phyloP scores from a whole-genome alignment of 1,140 invertebrate genomes.

The Limonius californicus region DNA sequence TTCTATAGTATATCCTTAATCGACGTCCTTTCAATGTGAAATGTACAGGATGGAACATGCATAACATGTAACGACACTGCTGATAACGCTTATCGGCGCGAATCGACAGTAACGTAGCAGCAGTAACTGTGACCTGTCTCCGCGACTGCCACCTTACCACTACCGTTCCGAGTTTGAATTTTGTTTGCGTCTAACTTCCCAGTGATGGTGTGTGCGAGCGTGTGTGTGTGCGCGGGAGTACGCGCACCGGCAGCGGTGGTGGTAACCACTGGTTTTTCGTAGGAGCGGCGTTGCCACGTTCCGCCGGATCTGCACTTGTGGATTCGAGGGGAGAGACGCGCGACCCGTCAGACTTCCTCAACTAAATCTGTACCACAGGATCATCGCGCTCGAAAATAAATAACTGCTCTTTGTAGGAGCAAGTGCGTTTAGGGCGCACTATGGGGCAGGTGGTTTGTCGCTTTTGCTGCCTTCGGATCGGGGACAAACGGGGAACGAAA shows the following conservation, averaged over 20 bases:
- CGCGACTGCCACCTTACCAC: constrained; percentile 43
- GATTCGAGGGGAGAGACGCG: constrained; percentile 16
- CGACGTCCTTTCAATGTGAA: not conserved
- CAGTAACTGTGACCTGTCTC: constrained; percentile 43
- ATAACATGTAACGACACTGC: not conserved
- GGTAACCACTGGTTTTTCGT: constrained; percentile 15
- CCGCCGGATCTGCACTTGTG: constrained; percentile 38
- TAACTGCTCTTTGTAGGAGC: constrained; percentile 12
- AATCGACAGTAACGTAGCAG: constrained; percentile 22
- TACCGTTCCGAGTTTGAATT: constrained; percentile 35
- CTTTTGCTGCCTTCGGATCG: no score
- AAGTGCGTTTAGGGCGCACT: not conserved
- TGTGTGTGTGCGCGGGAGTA: no score
- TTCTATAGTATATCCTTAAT: not conserved
- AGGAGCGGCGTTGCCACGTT: constrained; percentile 30
- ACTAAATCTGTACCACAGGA: constrained; percentile 10
- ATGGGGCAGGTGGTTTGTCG: constrained; percentile 14
- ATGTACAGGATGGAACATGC: not conserved
- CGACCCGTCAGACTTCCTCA: constrained; percentile 3
- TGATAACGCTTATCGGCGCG: not conserved
- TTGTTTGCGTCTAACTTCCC: constrained; percentile 27
- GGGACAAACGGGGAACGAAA: not conserved
- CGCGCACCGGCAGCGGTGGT: constrained; percentile 26
- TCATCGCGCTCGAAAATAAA: constrained; percentile 15
- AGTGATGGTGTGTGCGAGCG: constrained; percentile 28